These are phyloP conservation scores for Edolisoma coerulescens DNA, from an alignment of 2,113 vertebrate species.

Conservation along the genomic window DNA sequence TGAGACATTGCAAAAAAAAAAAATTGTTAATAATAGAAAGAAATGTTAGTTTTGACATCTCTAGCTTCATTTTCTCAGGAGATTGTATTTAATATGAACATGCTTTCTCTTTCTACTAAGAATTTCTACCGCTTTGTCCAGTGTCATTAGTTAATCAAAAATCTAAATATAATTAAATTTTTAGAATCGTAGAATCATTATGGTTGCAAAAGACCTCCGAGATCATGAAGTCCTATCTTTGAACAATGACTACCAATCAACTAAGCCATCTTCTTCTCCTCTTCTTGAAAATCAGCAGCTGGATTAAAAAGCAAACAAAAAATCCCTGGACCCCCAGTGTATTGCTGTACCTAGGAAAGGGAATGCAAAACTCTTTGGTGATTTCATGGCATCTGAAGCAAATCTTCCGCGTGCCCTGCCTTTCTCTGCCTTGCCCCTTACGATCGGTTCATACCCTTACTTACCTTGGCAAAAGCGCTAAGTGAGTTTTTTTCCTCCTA, in stretches of 20 bases:
- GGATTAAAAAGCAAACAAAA: neutral
- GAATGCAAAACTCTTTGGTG: neutral
- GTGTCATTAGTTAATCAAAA: neutral
- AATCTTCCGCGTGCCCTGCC: neutral
- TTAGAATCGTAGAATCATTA: neutral
- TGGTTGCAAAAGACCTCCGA: neutral
- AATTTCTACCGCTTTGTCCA: neutral
- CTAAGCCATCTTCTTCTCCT: neutral
- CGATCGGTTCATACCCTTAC: fast-evolving
- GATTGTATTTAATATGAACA: neutral
- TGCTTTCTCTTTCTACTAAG: neutral
- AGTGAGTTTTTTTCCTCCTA: neutral
- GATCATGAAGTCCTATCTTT: neutral
- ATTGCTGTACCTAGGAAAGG: neutral
- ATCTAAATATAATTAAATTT: neutral
- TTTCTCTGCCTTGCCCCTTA: neutral
- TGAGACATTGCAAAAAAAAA: neutral
- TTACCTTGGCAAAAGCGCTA: fast-evolving
- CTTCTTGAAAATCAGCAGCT: neutral
- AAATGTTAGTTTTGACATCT: neutral
- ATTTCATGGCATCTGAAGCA: neutral
- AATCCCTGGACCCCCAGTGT: neutral
- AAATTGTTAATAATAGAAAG: neutral
- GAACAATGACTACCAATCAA: neutral
- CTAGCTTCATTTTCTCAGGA: neutral